phyloP scores from a whole-genome alignment of 1,140 invertebrate species.

The Drosophila bifasciata region DNA sequence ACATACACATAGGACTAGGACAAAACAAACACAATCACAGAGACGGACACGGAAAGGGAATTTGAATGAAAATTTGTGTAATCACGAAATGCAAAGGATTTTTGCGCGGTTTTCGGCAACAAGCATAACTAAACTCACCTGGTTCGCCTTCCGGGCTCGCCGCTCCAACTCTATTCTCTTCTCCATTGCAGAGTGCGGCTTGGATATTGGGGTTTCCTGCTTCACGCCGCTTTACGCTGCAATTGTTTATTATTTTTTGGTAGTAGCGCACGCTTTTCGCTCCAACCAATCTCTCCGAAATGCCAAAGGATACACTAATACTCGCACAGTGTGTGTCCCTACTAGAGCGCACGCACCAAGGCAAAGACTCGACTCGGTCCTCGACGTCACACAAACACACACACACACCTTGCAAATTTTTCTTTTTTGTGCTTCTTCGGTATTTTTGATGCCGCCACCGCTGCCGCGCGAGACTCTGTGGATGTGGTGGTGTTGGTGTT shows the following conservation, averaged over 20 bases:
- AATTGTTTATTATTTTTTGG: conserved; percentile 60
- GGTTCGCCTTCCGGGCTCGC: conserved; percentile 91
- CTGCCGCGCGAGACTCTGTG: conserved; percentile 46
- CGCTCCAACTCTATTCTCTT: conserved; percentile 96
- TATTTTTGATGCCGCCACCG: conserved; percentile 68
- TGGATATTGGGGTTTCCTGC: conserved; percentile 31
- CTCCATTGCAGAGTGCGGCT: conserved; percentile 88
- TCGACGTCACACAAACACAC: conserved; percentile 56
- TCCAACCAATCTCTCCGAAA: conserved; percentile 64
- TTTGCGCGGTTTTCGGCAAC: conserved; percentile 65
- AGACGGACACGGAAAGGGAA: conserved; percentile 10
- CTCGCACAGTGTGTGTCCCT: conserved; percentile 53
- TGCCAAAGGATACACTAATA: conserved; percentile 66
- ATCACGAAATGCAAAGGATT: conserved; percentile 37
- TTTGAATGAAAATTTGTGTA: conserved; percentile 52
- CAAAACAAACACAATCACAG: too few species aligned
- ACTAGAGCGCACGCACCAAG: conserved; percentile 74
- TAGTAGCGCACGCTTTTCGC: conserved; percentile 34
- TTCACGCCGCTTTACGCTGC: conserved; percentile 35
- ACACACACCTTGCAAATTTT: conserved; percentile 74
- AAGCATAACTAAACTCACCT: conserved; percentile 87
- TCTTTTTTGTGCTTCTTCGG: conserved; percentile 66
- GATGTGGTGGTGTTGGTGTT: conserved; percentile 32
- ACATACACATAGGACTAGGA: conserved; percentile 18
- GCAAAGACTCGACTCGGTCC: conserved; percentile 53